Percentiles rank a stretch among this genome's conserved stretches.
Evolutionary conservation across 2,888 invertebrate genomes (phyloP).

Genomic region (Hymenopus coronatus): DNA sequence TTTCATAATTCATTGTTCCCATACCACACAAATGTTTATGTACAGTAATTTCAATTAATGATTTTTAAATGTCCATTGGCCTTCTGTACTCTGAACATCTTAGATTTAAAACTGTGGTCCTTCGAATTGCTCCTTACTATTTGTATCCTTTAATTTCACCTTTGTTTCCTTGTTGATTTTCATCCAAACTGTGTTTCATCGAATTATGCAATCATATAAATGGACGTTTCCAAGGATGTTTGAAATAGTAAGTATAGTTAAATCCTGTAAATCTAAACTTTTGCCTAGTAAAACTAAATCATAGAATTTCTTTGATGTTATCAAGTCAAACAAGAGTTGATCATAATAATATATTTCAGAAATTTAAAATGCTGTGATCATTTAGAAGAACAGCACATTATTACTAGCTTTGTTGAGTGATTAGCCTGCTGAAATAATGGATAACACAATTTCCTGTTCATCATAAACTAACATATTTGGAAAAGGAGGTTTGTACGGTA

Average conservation of each 20-base stretch:
- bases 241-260: slow-evolving; percentile 37
- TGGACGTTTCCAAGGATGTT: slow-evolving; percentile 36
- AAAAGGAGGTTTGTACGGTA: not conserved
- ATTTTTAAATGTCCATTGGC: not conserved
- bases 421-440: not conserved
- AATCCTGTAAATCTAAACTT: slow-evolving; percentile 10
- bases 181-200: slow-evolving; percentile 36
- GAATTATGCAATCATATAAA: slow-evolving; percentile 35
- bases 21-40: not conserved
- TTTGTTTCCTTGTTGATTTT: slow-evolving; percentile 33
- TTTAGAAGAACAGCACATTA: not conserved
- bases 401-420: not conserved
- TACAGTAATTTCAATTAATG: slow-evolving; percentile 1
- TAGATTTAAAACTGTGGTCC: slow-evolving; percentile 12
- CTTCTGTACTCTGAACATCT: slow-evolving; percentile 5
- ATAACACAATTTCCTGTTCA: not conserved
- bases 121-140: slow-evolving; percentile 16
- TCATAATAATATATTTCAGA: not conserved
- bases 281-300: slow-evolving; percentile 17
- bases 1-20: not conserved
- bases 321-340: not conserved
- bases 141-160: slow-evolving; percentile 23
- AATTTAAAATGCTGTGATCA: not conserved
- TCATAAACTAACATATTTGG: not conserved
- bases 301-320: slow-evolving; percentile 8